phyloP scores from a whole-genome alignment of 2,113 vertebrate genomes.

The Nothoprocta pentlandii region DNA sequence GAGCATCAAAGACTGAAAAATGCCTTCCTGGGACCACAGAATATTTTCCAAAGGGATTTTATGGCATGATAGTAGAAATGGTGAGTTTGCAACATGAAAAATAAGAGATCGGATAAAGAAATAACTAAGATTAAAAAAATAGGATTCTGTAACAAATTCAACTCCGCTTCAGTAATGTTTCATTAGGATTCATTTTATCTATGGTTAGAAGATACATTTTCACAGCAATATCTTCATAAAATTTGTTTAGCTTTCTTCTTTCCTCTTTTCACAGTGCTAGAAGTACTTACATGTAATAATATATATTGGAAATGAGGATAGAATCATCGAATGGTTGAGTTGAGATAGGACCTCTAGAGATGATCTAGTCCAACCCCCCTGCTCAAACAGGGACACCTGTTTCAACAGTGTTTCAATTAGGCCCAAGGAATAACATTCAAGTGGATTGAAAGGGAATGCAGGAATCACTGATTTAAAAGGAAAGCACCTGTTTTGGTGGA shows the following conservation, averaged over 20 bases:
- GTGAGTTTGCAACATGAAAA: not conserved
- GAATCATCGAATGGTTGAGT: too few relatives aligned
- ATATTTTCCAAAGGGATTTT: not conserved
- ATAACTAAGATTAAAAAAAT: not conserved
- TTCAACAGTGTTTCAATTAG: not conserved
- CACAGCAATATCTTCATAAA: not conserved
- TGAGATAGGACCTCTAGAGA: too few relatives aligned
- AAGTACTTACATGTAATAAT: not conserved
- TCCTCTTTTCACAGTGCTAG: not conserved
- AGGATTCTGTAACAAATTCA: not conserved
- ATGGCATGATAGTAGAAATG: not conserved
- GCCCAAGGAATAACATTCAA: not conserved
- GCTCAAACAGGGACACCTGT: too few relatives aligned
- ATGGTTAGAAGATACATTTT: not conserved
- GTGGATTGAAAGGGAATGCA: not conserved
- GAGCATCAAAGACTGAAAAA: not conserved
- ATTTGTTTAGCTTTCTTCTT: not conserved
- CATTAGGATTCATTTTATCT: not conserved
- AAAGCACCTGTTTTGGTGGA: not conserved
- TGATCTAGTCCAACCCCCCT: too few relatives aligned
- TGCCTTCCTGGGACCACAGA: not conserved
- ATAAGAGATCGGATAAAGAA: not conserved
- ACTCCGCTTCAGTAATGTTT: not conserved
- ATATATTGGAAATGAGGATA: not conserved
- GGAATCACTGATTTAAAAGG: not conserved